Percentiles rank a stretch among this genome's conserved stretches.
Conservation (phyloP, 2,113 vertebrate species). For the Mugil cephalus region DNA sequence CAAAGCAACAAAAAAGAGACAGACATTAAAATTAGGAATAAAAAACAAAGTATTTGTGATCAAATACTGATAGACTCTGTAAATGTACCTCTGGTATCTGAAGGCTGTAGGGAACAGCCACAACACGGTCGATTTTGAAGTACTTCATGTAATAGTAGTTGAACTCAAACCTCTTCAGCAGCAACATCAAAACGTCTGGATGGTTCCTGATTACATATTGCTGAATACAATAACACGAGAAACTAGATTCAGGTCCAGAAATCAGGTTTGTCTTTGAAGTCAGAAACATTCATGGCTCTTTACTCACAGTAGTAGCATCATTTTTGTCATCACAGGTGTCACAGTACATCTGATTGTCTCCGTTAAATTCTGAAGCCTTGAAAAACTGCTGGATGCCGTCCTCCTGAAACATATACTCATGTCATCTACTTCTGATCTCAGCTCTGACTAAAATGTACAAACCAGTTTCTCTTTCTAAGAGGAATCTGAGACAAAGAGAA, state of each 20-base stretch:
- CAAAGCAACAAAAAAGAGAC: neutral
- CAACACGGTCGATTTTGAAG: constrained; percentile 57
- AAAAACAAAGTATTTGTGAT: neutral
- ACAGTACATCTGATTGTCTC: constrained; percentile 80
- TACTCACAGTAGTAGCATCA: constrained; percentile 73
- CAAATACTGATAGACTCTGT: too few relatives aligned
- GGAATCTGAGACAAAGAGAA: too few relatives aligned
- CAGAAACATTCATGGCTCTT: neutral
- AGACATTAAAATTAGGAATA: neutral
- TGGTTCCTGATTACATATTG: constrained; percentile 37
- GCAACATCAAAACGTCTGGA: constrained; percentile 75
- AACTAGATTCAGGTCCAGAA: too few relatives aligned
- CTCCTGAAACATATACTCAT: constrained; percentile 36
- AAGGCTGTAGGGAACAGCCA: constrained; percentile 59
- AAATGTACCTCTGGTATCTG: constrained; percentile 28
- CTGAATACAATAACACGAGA: constrained; percentile 18
- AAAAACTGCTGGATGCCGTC: constrained; percentile 59
- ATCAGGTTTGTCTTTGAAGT: neutral
- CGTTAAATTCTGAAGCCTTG: constrained; percentile 8
- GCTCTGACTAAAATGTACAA: neutral
- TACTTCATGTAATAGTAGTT: constrained; percentile 49
- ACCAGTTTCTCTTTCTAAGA: too few relatives aligned
- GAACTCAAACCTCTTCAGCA: constrained; percentile 81
- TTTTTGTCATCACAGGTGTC: constrained; percentile 63
- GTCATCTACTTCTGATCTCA: fast-evolving